A percentile compares a stretch with the other conserved stretches of the same genome.
phyloP scores from a whole-genome alignment of 2,888 invertebrate species.

The Baronia brevicornis region DNA sequence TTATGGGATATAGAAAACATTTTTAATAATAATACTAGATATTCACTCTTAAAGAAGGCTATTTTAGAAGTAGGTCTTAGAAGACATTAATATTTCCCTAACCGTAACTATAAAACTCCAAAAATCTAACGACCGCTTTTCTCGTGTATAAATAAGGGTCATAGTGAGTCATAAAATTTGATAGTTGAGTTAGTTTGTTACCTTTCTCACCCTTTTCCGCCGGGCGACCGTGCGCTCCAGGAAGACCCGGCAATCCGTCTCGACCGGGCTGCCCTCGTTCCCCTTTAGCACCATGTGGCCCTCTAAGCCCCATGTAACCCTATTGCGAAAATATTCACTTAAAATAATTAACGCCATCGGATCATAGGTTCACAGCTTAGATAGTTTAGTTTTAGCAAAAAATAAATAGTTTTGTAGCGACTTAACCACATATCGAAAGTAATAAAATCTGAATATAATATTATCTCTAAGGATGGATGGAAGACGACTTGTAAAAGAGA shows the following conservation, averaged over 20 bases:
- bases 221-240: slow-evolving; percentile 73
- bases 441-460: too few species aligned
- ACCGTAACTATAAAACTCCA: slow-evolving; percentile 62
- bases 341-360: slow-evolving; percentile 45
- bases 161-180: slow-evolving; percentile 71
- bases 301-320: slow-evolving; percentile 70
- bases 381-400: slow-evolving; percentile 51
- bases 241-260: slow-evolving; percentile 79
- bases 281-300: slow-evolving; percentile 79
- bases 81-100: slow-evolving; percentile 68
- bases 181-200: slow-evolving; percentile 68
- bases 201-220: slow-evolving; percentile 87
- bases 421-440: too few species aligned
- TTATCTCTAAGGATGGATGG: too few species aligned
- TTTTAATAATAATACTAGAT: too few species aligned
- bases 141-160: slow-evolving; percentile 63
- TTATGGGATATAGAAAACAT: too few species aligned
- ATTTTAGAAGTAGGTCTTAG: too few species aligned
- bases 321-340: slow-evolving; percentile 24
- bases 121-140: slow-evolving; percentile 62
- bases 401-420: too few species aligned
- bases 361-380: slow-evolving; percentile 53
- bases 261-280: slow-evolving; percentile 80
- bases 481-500: too few species aligned
- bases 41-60: too few species aligned